Conservation (phyloP, 2,797 vertebrate species). For the Vespertilio murinus region DNA sequence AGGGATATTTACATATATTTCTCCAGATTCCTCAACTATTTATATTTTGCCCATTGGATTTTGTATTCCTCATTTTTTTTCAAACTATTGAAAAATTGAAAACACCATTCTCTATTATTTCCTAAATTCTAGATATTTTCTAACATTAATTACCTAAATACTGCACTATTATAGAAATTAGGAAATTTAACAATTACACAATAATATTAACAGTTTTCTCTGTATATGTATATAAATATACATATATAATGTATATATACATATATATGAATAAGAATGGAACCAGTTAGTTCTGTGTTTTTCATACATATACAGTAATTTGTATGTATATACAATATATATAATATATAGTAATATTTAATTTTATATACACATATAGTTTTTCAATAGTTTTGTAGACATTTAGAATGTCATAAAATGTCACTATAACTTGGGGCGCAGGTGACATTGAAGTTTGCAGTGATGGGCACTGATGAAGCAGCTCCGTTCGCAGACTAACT, state of each 20-base stretch:
- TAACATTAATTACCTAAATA: not conserved
- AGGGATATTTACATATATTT: not conserved
- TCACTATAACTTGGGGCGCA: not conserved
- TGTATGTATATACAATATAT: not conserved
- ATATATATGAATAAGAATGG: not conserved
- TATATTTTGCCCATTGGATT: not conserved
- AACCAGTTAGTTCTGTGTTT: not conserved
- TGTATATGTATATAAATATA: not conserved
- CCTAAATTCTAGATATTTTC: not conserved
- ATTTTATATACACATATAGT: not conserved
- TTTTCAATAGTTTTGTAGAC: not conserved
- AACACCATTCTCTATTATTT: not conserved
- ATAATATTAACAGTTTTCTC: not conserved
- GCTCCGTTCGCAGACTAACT: not conserved
- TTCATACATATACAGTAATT: not conserved
- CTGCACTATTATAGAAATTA: not conserved
- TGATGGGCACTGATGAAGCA: not conserved
- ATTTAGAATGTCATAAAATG: not conserved
- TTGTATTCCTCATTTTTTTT: not conserved
- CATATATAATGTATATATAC: not conserved
- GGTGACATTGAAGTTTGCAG: not conserved
- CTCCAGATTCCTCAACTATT: not conserved
- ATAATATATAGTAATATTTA: not conserved
- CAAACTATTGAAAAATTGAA: not conserved
- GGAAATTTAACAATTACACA: not conserved